phyloP scores from a whole-genome alignment of 2,888 invertebrate genomes.

The Agrypnus murinus region DNA sequence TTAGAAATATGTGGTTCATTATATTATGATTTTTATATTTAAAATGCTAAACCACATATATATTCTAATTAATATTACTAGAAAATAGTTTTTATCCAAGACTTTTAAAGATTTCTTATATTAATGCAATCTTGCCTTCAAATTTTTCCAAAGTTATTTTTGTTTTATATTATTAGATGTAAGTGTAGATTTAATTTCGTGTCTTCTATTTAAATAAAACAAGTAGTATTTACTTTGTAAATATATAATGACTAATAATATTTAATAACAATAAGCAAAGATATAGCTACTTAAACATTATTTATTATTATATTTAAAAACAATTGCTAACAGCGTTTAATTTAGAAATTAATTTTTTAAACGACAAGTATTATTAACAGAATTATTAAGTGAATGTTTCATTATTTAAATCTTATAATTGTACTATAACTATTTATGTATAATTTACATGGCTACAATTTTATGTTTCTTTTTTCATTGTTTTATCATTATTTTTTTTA shows the following conservation, averaged over 20 bases:
- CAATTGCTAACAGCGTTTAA: neutral
- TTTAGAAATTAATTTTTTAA: neutral
- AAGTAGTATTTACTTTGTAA: constrained; percentile 40
- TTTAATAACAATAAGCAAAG: constrained; percentile 25
- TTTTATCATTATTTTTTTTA: neutral
- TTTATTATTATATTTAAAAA: constrained; percentile 30
- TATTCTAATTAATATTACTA: constrained; percentile 21
- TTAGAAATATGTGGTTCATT: constrained; percentile 7
- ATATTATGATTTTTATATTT: constrained; percentile 24
- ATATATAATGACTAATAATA: constrained; percentile 24
- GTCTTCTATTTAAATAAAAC: constrained; percentile 29
- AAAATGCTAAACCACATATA: neutral
- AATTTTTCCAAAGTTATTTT: constrained; percentile 40
- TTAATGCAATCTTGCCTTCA: constrained; percentile 62
- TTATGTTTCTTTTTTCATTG: neutral
- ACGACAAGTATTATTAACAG: constrained; percentile 3
- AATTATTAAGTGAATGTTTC: neutral
- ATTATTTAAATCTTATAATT: too few relatives aligned
- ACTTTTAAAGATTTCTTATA: constrained; percentile 13
- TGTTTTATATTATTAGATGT: constrained; percentile 13
- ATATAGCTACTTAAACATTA: constrained; percentile 28
- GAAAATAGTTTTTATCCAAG: constrained; percentile 30
- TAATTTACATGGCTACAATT: too few relatives aligned
- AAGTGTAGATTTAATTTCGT: constrained; percentile 27
- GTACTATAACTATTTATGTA: too few relatives aligned